Conservation (phyloP, 2,797 vertebrate genomes). For the Gila robusta region DNA sequence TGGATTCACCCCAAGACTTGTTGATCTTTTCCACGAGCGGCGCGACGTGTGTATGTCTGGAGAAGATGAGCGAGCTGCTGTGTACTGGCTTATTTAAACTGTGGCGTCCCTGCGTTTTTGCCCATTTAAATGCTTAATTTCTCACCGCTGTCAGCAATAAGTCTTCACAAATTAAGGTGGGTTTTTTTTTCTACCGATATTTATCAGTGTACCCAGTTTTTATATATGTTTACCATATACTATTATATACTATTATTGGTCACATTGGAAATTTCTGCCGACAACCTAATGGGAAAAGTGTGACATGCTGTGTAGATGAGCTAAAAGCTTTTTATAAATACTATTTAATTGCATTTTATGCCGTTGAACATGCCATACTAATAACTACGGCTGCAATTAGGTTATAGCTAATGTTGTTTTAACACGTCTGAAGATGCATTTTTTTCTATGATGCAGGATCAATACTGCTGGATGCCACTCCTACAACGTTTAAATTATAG, state of each 20-base stretch:
- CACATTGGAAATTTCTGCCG: background rate
- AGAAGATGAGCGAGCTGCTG: conserved; percentile 67
- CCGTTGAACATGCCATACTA: background rate
- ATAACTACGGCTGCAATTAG: background rate
- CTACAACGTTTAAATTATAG: conserved; percentile 7
- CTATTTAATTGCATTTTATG: background rate
- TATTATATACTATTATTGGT: background rate
- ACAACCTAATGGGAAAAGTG: conserved; percentile 22
- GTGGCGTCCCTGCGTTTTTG: conserved; percentile 69
- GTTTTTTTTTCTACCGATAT: conserved; percentile 45
- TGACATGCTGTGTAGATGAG: background rate
- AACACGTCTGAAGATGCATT: conserved; percentile 10
- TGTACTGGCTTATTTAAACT: conserved; percentile 64
- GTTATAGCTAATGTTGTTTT: conserved; percentile 13
- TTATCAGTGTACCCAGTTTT: background rate
- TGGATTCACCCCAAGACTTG: conserved; percentile 73
- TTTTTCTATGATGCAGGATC: conserved; percentile 22
- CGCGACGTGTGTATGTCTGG: conserved; percentile 70
- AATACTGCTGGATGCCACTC: conserved; percentile 37
- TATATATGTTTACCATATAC: background rate
- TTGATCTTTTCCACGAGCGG: conserved; percentile 73
- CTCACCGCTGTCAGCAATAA: conserved; percentile 61
- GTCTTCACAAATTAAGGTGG: conserved; percentile 69
- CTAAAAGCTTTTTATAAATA: background rate
- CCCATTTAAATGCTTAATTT: conserved; percentile 61